Base-by-base conservation (phyloP, 2,113 vertebrate species). In the Rhagologus leucostigma region DNA sequence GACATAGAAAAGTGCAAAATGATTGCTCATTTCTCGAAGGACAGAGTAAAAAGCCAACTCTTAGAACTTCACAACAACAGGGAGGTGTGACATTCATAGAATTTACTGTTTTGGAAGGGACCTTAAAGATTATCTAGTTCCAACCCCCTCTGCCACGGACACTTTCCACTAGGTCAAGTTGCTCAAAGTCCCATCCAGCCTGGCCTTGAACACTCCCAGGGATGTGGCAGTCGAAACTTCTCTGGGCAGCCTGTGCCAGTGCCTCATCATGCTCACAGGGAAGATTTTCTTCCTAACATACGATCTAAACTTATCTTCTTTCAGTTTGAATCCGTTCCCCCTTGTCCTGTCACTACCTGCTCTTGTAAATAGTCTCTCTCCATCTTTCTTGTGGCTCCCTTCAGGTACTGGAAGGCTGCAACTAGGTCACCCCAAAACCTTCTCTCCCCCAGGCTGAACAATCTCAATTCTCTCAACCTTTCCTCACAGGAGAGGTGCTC, bases 141-240 rank as follows among this genome's bases (percentile, higher is more conserved):
- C 4, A 46, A 26, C 10, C 9, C 5, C 7, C 1, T 4, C 32
- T n/a, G 13, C 10, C 13, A 22, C 17, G 8, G 21, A 32, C 21
- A 63, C 7, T 10, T 53, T 46, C 32, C 22, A 21, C 27, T 32
- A 44, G 13, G 4, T 44, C 47, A 37, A 39, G 33, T 26, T 46
- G 37, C 21, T 73, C 68, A 17, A 35, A 71, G 22, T 20, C 11
- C 39, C 13, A 26, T 53, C 26, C 33, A 84, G 3, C 17, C 33
- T 11, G 27, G 17, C 13, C 27, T 37, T 63, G 33, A 73, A 32
- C 27, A 44, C 56, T 32, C 39, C 7, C 10, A 30, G 56, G 33
- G 27, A 37, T 53, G 26, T 6, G 26, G 20, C 24, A 71, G 33
- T 16, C 1, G 1, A 44, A 29, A 32, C 17, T 21, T 42, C 39